Conservation (phyloP, 2,888 invertebrate species). For the Nymphalis urticae region DNA sequence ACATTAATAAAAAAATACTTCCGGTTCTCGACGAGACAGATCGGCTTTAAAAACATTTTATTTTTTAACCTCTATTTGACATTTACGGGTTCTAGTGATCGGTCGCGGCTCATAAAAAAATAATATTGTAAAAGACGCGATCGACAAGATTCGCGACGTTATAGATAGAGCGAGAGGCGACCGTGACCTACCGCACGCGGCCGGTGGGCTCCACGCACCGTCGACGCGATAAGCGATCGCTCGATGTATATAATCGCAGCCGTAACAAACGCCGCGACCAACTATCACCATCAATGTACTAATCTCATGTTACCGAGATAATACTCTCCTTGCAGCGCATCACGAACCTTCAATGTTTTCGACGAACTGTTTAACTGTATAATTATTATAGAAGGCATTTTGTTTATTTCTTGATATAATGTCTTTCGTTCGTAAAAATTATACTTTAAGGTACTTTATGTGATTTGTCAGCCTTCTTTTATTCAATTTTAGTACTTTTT, state of each 20-base stretch:
- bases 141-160: slow-evolving; percentile 29
- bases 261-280: slow-evolving; percentile 35
- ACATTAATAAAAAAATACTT: slow-evolving; percentile 5
- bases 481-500: too few species aligned
- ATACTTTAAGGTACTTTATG: too few species aligned
- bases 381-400: background rate
- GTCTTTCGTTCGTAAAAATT: too few species aligned
- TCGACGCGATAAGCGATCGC: slow-evolving; percentile 43
- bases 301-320: slow-evolving; percentile 36
- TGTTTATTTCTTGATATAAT: background rate
- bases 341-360: slow-evolving; percentile 1
- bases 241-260: slow-evolving; percentile 42
- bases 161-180: slow-evolving; percentile 40
- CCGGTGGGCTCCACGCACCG: slow-evolving; percentile 35
- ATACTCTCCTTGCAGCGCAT: slow-evolving; percentile 6
- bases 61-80: slow-evolving; percentile 26
- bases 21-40: slow-evolving; percentile 6
- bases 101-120: slow-evolving; percentile 13
- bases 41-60: slow-evolving; percentile 18
- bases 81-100: slow-evolving; percentile 21
- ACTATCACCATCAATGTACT: slow-evolving; percentile 31
- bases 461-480: too few species aligned
- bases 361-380: background rate
- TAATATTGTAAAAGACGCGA: slow-evolving; percentile 20
- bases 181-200: slow-evolving; percentile 53